phyloP scores from a whole-genome alignment of 2,113 vertebrate genomes.

The Passer domesticus region DNA sequence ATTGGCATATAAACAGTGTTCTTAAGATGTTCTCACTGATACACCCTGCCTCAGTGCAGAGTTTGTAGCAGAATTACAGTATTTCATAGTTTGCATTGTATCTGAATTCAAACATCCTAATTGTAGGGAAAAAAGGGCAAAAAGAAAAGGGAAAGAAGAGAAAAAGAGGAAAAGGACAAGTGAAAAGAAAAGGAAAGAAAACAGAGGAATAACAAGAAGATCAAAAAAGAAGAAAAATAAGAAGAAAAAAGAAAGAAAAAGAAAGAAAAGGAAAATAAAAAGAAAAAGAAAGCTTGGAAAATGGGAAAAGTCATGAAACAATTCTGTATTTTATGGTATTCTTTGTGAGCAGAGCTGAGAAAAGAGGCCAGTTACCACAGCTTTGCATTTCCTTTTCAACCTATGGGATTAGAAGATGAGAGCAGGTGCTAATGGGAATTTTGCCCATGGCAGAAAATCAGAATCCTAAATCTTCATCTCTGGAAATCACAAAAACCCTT shows the following conservation, averaged over 20 bases:
- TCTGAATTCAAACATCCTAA: background rate
- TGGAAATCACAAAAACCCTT: background rate
- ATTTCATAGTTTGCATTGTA: background rate
- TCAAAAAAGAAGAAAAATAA: rapidly evolving
- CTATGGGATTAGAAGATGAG: conserved; percentile 3
- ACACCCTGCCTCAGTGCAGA: background rate
- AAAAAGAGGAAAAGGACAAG: rapidly evolving
- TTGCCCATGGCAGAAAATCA: conserved; percentile 15
- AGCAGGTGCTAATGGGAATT: conserved; percentile 31
- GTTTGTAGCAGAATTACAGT: background rate
- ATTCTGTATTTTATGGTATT: background rate
- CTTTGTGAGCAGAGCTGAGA: background rate
- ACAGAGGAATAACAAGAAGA: rapidly evolving
- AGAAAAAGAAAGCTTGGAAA: background rate
- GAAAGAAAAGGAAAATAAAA: rapidly evolving
- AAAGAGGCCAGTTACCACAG: background rate
- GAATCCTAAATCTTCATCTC: background rate
- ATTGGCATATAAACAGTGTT: background rate
- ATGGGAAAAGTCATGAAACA: background rate
- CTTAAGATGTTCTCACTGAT: background rate
- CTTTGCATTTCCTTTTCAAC: conserved; percentile 24
- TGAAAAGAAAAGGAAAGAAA: rapidly evolving
- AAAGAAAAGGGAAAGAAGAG: no score
- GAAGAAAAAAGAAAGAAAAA: rapidly evolving
- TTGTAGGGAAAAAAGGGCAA: rapidly evolving